Conservation (phyloP, 1,140 invertebrate genomes). For the Drosophila funebris region DNA sequence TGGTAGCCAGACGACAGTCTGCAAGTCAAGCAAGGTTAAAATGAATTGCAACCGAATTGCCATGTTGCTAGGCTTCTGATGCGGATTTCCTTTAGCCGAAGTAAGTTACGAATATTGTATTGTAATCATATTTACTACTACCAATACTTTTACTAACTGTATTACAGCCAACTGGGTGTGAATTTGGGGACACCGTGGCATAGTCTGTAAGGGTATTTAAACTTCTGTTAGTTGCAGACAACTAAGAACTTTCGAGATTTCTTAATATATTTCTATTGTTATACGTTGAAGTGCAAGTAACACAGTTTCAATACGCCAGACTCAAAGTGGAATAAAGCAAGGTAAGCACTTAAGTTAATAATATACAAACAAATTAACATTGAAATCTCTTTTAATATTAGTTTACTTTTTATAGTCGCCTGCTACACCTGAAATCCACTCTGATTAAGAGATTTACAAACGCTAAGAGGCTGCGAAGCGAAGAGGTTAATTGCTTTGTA, state of each 20-base stretch:
- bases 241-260: neutral
- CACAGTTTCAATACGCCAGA: neutral
- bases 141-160: neutral
- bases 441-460: constrained; percentile 51
- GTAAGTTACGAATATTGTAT: neutral
- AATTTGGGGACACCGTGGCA: too few relatives aligned
- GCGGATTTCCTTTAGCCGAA: constrained; percentile 13
- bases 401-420: constrained; percentile 3
- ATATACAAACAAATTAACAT: neutral
- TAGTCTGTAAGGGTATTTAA: neutral
- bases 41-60: constrained; percentile 27
- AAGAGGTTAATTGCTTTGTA: constrained; percentile 76
- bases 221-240: neutral
- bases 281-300: too few relatives aligned
- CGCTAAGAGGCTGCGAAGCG: constrained; percentile 52
- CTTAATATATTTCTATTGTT: too few relatives aligned
- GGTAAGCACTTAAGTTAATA: neutral
- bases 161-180: neutral
- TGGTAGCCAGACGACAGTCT: constrained; percentile 27
- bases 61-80: constrained; percentile 28
- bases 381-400: constrained; percentile 8
- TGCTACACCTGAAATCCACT: constrained; percentile 9
- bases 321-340: neutral
- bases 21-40: neutral
- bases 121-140: neutral